phyloP scores from a whole-genome alignment of 2,113 vertebrate species.

The Gracilinanus agilis region DNA sequence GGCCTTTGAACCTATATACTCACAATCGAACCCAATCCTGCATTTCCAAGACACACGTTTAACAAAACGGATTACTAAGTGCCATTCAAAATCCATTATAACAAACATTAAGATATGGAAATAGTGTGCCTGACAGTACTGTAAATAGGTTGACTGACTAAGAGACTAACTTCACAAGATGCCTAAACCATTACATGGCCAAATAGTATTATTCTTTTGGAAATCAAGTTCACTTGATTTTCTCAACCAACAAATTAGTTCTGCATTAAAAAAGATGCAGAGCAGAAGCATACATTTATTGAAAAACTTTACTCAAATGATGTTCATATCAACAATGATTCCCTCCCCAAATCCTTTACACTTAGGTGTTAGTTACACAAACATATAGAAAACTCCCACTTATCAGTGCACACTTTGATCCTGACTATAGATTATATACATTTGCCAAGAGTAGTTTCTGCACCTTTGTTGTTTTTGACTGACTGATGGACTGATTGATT shows the following conservation, averaged over 20 bases:
- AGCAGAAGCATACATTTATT: constrained; percentile 76
- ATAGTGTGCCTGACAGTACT: constrained; percentile 86
- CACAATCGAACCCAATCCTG: constrained; percentile 89
- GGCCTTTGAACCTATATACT: constrained; percentile 85
- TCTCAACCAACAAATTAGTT: constrained; percentile 78
- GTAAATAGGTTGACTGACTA: constrained; percentile 91
- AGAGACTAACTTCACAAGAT: constrained; percentile 90
- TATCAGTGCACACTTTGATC: background rate
- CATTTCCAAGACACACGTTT: constrained; percentile 94
- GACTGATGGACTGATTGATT: background rate
- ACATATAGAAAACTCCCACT: constrained; percentile 21
- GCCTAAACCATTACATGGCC: constrained; percentile 93
- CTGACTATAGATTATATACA: background rate
- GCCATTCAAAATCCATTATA: constrained; percentile 64
- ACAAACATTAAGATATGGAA: constrained; percentile 89
- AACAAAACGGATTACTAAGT: constrained; percentile 75
- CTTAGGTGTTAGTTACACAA: constrained; percentile 17
- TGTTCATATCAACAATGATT: constrained; percentile 1
- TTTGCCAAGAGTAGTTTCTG: background rate
- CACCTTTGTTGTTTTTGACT: background rate
- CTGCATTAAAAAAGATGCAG: constrained; percentile 78
- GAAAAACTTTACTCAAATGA: constrained; percentile 80
- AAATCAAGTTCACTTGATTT: constrained; percentile 77
- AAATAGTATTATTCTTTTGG: constrained; percentile 89
- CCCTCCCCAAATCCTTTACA: constrained; percentile 28